Base-by-base conservation (phyloP, 2,888 invertebrate species). In the Troilus luridus region DNA sequence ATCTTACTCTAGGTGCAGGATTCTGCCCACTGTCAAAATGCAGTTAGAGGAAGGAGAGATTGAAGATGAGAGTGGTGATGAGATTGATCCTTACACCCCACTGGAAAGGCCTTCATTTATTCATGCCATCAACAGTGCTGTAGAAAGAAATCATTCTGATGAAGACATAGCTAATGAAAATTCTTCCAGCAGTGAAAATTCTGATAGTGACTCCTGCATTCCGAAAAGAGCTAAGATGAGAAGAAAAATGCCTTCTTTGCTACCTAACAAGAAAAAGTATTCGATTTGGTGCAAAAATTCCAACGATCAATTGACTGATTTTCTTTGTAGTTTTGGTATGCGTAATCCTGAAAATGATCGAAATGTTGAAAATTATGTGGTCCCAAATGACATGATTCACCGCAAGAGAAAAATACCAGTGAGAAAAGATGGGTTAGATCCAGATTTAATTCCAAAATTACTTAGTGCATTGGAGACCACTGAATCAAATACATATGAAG, bases 331-430 rank as follows among this genome's bases (percentile, higher is more conserved):
- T 59, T 91, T 92, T 88, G 90, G 88, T 24, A 91, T 92, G 91
- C 91, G 91, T 21, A 91, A 91, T 54, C 90, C 91, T 19, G 91
- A 91, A 60, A 91, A 91, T 41, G 92, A 92, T 67, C 88, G 92
- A 41, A 92, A 91, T 67, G 92, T 92, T 54, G 92, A 92, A 88
- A 92, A 92, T 89, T 92, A 92, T 62, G 64, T 88, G 10, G 81
- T 92, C 14, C 91, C 91, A 5, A 72, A 88, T 27, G 89, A 89
- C 27, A 60, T 64, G 88, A 89, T 85, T 56, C 54, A 91, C 24
- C 77, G 88, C 9, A 91, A 90, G 21, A 89, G 89, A 89, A 89
- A 90, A 58, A 67, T 90, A 64, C 88, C 72, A 12, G 27, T 77
- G 54, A 56, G 85, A n/a, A 88, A 64, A 62, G 58, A 85, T 62